Evolutionary conservation across 2,888 invertebrate genomes (phyloP).

Genomic region (Caenorhabditis sulstoni): DNA sequence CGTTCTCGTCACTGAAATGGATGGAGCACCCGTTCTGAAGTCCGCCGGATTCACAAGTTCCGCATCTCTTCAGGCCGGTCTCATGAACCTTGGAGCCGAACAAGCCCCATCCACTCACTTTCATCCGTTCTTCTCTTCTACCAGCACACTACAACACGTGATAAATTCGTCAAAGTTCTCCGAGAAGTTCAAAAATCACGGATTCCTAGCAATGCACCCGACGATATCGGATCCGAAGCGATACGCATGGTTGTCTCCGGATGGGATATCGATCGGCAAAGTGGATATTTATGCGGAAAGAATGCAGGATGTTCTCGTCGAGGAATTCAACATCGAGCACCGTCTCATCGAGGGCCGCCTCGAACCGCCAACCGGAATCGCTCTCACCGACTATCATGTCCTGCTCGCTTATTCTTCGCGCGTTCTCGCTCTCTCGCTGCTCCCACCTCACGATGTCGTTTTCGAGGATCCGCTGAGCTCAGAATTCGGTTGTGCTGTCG

Average conservation of each 20-base stretch:
- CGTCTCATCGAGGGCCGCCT: conserved; percentile 74
- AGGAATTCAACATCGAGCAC: conserved; percentile 70
- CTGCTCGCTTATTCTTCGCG: conserved; percentile 73
- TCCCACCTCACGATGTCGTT: conserved; percentile 69
- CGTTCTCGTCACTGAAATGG: conserved; percentile 27
- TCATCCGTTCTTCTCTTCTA: conserved; percentile 61
- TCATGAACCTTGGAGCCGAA: conserved; percentile 55
- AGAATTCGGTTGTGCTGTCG: conserved; percentile 67
- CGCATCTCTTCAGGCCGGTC: conserved; percentile 62
- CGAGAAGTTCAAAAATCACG: conserved; percentile 56
- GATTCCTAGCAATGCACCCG: conserved; percentile 48
- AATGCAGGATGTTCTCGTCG: conserved; percentile 59
- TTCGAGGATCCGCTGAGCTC: conserved; percentile 74
- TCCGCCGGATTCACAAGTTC: conserved; percentile 55
- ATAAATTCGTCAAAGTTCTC: conserved; percentile 40
- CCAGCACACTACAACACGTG: conserved; percentile 17
- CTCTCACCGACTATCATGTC: conserved; percentile 76
- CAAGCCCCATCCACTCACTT: conserved; percentile 57
- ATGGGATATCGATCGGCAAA: conserved; percentile 56
- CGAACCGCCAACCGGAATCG: conserved; percentile 74
- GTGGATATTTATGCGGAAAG: conserved; percentile 60
- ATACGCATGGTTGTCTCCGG: conserved; percentile 62
- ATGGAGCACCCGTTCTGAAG: conserved; percentile 5
- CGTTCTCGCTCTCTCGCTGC: conserved; percentile 74
- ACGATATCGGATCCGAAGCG: conserved; percentile 35